Conservation (phyloP, 2,113 vertebrate genomes). For the Acanthochromis polyacanthus region DNA sequence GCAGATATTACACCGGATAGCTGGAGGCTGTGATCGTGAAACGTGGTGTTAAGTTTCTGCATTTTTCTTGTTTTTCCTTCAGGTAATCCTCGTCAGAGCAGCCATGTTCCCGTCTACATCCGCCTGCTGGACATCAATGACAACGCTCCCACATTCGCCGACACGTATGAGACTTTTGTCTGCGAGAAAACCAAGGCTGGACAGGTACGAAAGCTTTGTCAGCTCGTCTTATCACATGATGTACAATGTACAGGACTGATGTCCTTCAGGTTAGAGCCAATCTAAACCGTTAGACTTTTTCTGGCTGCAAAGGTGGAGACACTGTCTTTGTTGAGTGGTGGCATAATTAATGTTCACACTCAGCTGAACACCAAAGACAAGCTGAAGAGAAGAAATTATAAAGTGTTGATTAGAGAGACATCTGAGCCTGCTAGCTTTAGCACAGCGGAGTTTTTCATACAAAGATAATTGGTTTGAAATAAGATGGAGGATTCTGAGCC, state of each 20-base stretch:
- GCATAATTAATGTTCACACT: background rate
- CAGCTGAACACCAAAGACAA: background rate
- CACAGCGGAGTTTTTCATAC: background rate
- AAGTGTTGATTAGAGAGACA: background rate
- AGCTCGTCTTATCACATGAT: background rate
- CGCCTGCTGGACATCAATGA: slow-evolving; percentile 95
- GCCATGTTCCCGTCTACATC: slow-evolving; percentile 90
- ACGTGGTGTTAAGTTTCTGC: background rate
- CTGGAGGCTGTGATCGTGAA: background rate
- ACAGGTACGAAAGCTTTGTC: slow-evolving; percentile 85
- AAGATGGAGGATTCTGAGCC: no score
- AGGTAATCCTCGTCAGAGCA: slow-evolving; percentile 93
- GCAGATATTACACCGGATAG: no score
- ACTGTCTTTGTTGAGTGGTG: no score
- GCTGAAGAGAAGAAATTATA: background rate
- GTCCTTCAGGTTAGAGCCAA: no score
- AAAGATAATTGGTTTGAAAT: background rate
- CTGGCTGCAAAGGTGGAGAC: background rate
- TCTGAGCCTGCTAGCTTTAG: background rate
- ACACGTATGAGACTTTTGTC: slow-evolving; percentile 93
- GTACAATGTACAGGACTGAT: background rate
- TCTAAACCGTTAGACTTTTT: no score
- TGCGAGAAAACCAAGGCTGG: slow-evolving; percentile 94
- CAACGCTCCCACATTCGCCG: slow-evolving; percentile 92
- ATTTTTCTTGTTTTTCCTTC: slow-evolving; percentile 23